Conservation (phyloP, 2,113 vertebrate genomes). For the Gobio gobio region DNA sequence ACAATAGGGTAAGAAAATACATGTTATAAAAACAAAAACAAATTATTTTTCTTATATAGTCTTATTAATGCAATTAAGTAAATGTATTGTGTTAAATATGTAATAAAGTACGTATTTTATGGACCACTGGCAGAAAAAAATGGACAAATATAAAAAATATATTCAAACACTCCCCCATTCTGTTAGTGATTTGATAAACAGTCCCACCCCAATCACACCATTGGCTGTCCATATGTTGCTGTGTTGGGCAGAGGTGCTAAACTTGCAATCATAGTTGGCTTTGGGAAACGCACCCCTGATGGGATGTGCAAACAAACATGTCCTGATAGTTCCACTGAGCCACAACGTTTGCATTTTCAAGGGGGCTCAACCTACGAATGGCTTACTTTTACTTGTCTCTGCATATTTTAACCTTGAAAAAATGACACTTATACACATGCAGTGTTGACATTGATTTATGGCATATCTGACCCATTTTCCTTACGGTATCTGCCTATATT, state of each 20-base stretch:
- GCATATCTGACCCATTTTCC: not conserved
- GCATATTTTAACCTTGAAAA: slow-evolving; percentile 20
- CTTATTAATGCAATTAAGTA: not conserved
- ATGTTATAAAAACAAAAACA: too few species aligned
- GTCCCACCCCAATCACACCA: not conserved
- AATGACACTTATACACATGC: not conserved
- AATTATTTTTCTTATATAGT: too few species aligned
- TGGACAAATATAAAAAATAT: not conserved
- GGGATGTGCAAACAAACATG: not conserved
- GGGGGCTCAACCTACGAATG: not conserved
- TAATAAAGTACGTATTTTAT: not conserved
- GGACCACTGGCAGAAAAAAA: not conserved
- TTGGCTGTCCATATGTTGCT: not conserved
- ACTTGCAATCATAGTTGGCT: too few species aligned
- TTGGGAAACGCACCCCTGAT: not conserved
- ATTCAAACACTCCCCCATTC: not conserved
- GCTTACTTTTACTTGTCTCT: not conserved
- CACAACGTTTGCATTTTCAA: not conserved
- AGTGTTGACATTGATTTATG: slow-evolving; percentile 28
- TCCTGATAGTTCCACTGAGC: not conserved
- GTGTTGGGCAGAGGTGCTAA: not conserved
- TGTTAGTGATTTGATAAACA: not conserved
- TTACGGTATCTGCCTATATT: not conserved
- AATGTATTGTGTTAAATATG: not conserved
- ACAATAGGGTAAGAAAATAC: too few species aligned